phyloP scores from a whole-genome alignment of 1,140 invertebrate species.

The Drosophila gunungcola region DNA sequence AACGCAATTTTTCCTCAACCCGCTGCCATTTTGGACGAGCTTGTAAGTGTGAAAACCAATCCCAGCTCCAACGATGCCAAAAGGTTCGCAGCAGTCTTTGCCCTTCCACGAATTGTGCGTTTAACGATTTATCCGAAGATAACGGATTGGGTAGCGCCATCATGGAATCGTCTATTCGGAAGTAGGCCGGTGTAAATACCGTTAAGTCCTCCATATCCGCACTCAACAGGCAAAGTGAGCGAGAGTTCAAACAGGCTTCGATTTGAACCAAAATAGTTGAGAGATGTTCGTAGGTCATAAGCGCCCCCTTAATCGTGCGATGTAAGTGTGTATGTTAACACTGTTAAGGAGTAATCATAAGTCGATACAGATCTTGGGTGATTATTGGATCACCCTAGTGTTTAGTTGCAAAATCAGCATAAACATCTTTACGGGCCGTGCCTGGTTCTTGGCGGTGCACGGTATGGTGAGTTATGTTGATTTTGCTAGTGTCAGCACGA shows the following conservation, averaged over 20 bases:
- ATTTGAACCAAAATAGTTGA: constrained; percentile 1
- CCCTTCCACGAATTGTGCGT: no score
- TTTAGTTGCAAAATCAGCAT: no score
- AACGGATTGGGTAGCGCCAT: background rate
- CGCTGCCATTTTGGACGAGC: no score
- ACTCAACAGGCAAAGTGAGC: background rate
- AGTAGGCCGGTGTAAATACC: background rate
- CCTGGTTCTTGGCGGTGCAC: no score
- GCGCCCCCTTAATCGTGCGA: background rate
- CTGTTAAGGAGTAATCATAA: no score
- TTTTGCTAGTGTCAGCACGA: no score
- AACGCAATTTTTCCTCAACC: no score
- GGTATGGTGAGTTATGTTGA: no score
- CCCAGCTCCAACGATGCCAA: background rate
- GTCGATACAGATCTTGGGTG: no score
- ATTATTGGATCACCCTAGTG: no score
- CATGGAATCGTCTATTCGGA: background rate
- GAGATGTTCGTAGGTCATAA: background rate
- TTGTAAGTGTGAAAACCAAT: background rate
- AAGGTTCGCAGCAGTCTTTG: background rate
- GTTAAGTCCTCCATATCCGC: background rate
- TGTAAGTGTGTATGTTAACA: background rate
- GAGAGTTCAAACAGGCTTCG: background rate
- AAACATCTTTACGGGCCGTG: no score
- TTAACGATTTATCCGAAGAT: no score